phyloP scores from a whole-genome alignment of 2,888 invertebrate species.

The Macropis europaea region DNA sequence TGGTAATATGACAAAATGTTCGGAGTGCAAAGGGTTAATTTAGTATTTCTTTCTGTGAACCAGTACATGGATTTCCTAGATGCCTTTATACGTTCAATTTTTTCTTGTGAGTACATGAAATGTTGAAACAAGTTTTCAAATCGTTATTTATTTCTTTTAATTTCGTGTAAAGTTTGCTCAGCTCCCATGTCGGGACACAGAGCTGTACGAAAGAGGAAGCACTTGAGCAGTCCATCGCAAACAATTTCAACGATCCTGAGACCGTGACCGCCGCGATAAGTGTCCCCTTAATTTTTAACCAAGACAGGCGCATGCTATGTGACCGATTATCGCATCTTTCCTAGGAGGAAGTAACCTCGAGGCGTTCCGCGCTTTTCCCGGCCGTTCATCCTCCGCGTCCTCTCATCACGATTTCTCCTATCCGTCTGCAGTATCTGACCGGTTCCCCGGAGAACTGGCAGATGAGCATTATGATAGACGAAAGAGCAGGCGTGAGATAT shows the following conservation, averaged over 20 bases:
- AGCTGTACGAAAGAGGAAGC: no score
- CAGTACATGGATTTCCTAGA: no score
- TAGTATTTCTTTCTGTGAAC: no score
- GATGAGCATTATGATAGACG: slow-evolving; percentile 43
- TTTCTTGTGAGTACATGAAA: no score
- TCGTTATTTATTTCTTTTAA: no score
- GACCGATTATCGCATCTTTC: slow-evolving; percentile 49
- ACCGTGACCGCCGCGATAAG: slow-evolving; percentile 19
- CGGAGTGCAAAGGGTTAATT: no score
- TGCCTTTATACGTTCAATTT: no score
- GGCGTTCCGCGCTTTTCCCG: not conserved
- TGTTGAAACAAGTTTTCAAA: no score
- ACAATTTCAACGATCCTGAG: not conserved
- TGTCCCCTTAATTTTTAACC: slow-evolving; percentile 31
- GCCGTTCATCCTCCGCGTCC: not conserved
- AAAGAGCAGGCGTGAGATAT: slow-evolving; percentile 30
- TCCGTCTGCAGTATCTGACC: slow-evolving; percentile 35
- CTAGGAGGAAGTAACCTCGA: slow-evolving; percentile 7
- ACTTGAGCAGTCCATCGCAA: not conserved
- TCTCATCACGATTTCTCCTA: slow-evolving; percentile 45
- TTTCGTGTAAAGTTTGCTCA: no score
- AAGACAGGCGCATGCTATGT: slow-evolving; percentile 31
- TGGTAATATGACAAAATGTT: no score
- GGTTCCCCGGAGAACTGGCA: slow-evolving; percentile 16
- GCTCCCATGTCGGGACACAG: no score